Evolutionary conservation across 1,140 invertebrate genomes (phyloP).

Genomic region (Lasioglossum baleicum): DNA sequence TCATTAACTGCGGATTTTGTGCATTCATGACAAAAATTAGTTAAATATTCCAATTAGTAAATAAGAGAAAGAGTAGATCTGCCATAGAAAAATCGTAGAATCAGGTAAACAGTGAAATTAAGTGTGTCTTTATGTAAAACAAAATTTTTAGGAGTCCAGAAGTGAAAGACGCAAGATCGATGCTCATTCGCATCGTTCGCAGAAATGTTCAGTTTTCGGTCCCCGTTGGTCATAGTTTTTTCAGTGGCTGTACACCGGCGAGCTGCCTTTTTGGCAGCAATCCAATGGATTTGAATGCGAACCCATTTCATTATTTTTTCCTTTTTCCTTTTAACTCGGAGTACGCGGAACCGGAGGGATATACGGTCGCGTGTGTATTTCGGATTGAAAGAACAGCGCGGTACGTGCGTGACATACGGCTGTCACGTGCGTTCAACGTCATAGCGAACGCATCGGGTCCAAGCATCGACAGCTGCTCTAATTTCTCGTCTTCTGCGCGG

Average conservation of each 20-base stretch:
- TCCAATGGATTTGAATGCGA: neutral
- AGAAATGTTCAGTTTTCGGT: neutral
- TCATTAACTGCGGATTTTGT: too few relatives aligned
- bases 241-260: neutral
- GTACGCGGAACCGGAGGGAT: neutral
- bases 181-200: neutral
- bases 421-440: slow-evolving; percentile 55
- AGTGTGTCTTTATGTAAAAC: too few relatives aligned
- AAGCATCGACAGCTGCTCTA: slow-evolving; percentile 58
- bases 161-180: neutral
- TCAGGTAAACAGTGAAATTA: too few relatives aligned
- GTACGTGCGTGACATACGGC: slow-evolving; percentile 45
- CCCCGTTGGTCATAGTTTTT: neutral
- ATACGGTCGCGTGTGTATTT: neutral
- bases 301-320: slow-evolving; percentile 4
- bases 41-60: too few relatives aligned
- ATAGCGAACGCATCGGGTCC: slow-evolving; percentile 45
- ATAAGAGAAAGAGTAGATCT: too few relatives aligned
- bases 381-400: slow-evolving; percentile 16
- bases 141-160: too few relatives aligned
- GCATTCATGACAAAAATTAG: too few relatives aligned
- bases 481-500: slow-evolving; percentile 46
- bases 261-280: neutral
- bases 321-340: neutral
- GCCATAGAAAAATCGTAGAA: too few relatives aligned